Evolutionary conservation across 2,113 vertebrate species (phyloP), one percentile per base, ranked within the genome.

Genomic region (Scolopax mira): DNA sequence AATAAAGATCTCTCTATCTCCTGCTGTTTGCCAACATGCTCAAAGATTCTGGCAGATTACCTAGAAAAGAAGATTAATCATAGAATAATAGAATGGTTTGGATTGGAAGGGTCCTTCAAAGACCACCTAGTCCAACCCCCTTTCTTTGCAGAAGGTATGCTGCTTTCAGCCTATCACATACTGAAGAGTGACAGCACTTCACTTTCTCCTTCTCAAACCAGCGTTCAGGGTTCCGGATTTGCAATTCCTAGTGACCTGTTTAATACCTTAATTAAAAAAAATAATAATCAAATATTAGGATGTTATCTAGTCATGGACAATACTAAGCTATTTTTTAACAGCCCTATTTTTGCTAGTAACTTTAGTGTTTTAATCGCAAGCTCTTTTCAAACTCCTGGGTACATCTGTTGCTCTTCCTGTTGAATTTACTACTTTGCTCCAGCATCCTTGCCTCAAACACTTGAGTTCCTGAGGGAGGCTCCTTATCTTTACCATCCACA

Each of bases 241-340:
- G 72, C 77, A 95, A 80, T 48, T 88, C 69, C 60, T 72, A 74
- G 46, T 35, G 54, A 30, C 12, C 13, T 0, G 0, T 66, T 58
- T 66, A 91, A 89, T 65, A 65, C 18, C 89, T 91, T 44, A 84
- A 86, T 79, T 57, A 55, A 93, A 86, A 87, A 89, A 67, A 54
- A 64, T 4, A 79, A 86, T 23, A 84, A 82, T 37, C 28, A 4
- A 3, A 54, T 58, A 88, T 65, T 61, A 57, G 41, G 42, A 86
- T 4, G 5, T 60, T 61, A 73, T 21, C 51, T 74, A 67, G 67
- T 48, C 52, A 94, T 79, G 82, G n/a, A 93, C 72, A 73, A 80
- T 23, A 78, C 51, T 24, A 70, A 55, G 46, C 23, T 86, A 28
- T 27, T 74, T 75, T 93, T 83, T 83, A 90, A 73, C 85, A 78